These are phyloP conservation scores for Characodon lateralis DNA, from an alignment of 2,797 vertebrate species.

Conservation along the genomic window DNA sequence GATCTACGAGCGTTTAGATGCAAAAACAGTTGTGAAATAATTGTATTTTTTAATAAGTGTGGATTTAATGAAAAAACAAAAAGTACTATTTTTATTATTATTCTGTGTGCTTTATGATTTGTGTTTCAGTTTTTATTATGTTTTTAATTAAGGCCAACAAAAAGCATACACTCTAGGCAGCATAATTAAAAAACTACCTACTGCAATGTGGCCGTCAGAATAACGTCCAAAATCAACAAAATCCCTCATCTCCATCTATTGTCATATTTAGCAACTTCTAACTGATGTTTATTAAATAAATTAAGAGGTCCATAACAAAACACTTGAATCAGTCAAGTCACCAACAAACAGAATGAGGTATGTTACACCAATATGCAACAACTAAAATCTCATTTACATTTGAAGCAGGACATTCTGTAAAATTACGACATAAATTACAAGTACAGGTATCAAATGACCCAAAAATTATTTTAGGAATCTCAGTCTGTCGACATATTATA, in stretches of 20 bases:
- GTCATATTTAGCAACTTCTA: slow-evolving; percentile 39
- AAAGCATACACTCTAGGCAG: not conserved
- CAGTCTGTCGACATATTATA: slow-evolving; percentile 39
- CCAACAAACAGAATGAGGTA: slow-evolving; percentile 65
- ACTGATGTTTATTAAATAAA: slow-evolving; percentile 48
- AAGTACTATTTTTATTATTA: not conserved
- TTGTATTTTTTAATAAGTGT: not conserved
- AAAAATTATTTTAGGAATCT: slow-evolving; percentile 62
- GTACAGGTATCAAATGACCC: slow-evolving; percentile 62
- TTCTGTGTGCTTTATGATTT: not conserved
- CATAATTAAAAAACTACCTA: not conserved
- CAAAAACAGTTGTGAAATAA: not conserved
- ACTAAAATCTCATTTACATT: slow-evolving; percentile 46
- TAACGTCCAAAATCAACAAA: slow-evolving; percentile 31
- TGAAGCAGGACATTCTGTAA: slow-evolving; percentile 68
- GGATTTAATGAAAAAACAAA: not conserved
- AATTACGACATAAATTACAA: slow-evolving; percentile 58
- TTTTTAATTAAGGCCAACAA: not conserved
- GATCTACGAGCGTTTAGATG: not conserved
- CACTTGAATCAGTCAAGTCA: slow-evolving; percentile 49
- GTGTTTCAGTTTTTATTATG: not conserved
- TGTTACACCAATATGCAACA: slow-evolving; percentile 59
- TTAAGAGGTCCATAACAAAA: slow-evolving; percentile 48
- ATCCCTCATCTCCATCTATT: slow-evolving; percentile 7
- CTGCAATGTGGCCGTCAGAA: slow-evolving; percentile 4